Evolutionary conservation across 1,140 invertebrate genomes (phyloP), one percentile per base, ranked within the genome.

Genomic region (Scylla paramamosain): DNA sequence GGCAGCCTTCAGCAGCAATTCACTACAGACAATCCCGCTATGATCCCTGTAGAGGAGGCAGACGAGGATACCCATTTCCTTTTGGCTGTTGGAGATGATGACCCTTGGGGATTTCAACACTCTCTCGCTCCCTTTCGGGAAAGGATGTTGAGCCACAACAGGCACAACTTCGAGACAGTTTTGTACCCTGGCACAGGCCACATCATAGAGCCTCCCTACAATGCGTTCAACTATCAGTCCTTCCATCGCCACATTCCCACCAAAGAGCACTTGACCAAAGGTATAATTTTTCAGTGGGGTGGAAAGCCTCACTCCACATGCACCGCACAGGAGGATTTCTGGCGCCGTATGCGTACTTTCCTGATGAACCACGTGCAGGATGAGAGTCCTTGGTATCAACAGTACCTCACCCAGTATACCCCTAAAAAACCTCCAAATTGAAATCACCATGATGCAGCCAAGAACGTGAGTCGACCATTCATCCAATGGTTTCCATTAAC

Each of bases 41-140:
- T 95, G 16, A 93, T 95, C n/a, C 94, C 96, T 20, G 95, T 96
- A 25, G 94, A 96, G 90, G 84, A 95, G 28, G 94, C 96, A 14
- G 94, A 93, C 25, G 88, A 95, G 20, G 96, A 96, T 28, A 95
- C 94, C 25, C 93, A 96, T 29, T 96, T 96, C 91, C 45, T 96
- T 31, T 28, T 96, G 91, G 93, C 67, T 7, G 93, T 39, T 2
- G 94, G 92, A 29, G 94, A 95, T 1, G 88, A 95, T 20, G 94
- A 95, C 48, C 20, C 89, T 16, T 92, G 91, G 29, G 87, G 89
- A 25, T 94, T 94, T 46, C 20, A 84, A 4, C 10, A 59, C 0
- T 77, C 32, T 14, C 39, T 93, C 25, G 6, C 89, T 7, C 25
- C 48, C 29, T 95, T 95, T 25, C 39, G 90, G 12, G 95, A 95